Percentiles rank a stretch among this genome's conserved stretches.
Conservation (phyloP, 2,888 invertebrate species). For the Nemapogon koenigi region DNA sequence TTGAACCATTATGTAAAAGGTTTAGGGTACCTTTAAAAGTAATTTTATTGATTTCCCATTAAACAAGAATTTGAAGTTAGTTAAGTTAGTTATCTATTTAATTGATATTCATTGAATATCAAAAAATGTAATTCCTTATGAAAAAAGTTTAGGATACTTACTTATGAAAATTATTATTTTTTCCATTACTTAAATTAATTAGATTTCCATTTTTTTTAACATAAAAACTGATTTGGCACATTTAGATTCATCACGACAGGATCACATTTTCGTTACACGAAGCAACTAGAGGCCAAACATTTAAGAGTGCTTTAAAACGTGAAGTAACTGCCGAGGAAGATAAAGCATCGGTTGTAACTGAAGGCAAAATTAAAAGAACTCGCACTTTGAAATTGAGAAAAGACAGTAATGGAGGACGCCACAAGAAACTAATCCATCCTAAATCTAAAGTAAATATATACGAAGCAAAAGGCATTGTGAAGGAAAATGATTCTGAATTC, state of each 20-base stretch:
- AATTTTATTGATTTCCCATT: too few species aligned
- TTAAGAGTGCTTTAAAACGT: slow-evolving; percentile 48
- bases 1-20: too few species aligned
- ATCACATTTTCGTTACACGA: slow-evolving; percentile 54
- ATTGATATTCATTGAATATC: too few species aligned
- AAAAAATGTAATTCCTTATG: too few species aligned
- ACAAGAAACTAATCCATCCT: background rate
- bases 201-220: too few species aligned
- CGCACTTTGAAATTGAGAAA: background rate
- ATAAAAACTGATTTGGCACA: too few species aligned
- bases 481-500: slow-evolving; percentile 42
- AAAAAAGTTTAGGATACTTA: too few species aligned
- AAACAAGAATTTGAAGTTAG: too few species aligned
- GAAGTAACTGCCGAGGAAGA: slow-evolving; percentile 30
- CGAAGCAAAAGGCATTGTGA: slow-evolving; percentile 39
- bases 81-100: too few species aligned
- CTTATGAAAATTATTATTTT: too few species aligned
- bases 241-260: slow-evolving; percentile 54
- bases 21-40: too few species aligned
- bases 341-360: slow-evolving; percentile 15
- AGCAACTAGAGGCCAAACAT: slow-evolving; percentile 49
- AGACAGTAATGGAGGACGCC: background rate
- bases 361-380: background rate
- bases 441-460: slow-evolving; percentile 19
- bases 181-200: too few species aligned